A percentile compares a stretch with the other conserved stretches of the same genome.
Conservation (phyloP, 2,888 invertebrate species). For the Trichacis sp. region DNA sequence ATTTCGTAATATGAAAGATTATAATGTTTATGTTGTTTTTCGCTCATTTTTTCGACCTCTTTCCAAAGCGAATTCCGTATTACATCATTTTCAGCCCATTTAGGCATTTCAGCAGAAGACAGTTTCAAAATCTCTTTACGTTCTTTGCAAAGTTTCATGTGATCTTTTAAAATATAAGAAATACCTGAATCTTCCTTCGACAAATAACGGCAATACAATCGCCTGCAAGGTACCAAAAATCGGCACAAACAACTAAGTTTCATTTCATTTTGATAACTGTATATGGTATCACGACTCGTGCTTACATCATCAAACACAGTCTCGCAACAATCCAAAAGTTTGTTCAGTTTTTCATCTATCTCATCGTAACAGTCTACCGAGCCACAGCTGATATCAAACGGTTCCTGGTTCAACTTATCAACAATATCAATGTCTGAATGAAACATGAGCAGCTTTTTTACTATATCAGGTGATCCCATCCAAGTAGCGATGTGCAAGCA, state of each 20-base stretch:
- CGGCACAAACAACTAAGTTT: too few species aligned
- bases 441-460: background rate
- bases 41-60: background rate
- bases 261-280: too few species aligned
- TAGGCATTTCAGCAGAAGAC: too few species aligned
- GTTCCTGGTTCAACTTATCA: background rate
- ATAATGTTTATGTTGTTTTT: background rate
- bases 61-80: background rate
- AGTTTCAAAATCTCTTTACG: background rate
- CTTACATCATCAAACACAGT: background rate
- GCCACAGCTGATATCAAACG: background rate
- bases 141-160: background rate
- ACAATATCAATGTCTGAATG: background rate
- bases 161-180: background rate
- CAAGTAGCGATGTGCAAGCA: background rate
- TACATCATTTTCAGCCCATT: background rate
- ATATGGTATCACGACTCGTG: background rate
- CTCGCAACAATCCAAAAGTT: background rate
- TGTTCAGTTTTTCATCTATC: background rate
- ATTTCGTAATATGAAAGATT: background rate
- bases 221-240: too few species aligned
- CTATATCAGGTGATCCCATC: background rate
- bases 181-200: background rate
- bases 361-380: background rate
- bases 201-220: too few species aligned